A percentile compares a stretch with the other conserved stretches of the same genome.
These are phyloP conservation scores for Rhodinocichla rosea DNA, from an alignment of 2,113 vertebrate species.

Conservation along the genomic window DNA sequence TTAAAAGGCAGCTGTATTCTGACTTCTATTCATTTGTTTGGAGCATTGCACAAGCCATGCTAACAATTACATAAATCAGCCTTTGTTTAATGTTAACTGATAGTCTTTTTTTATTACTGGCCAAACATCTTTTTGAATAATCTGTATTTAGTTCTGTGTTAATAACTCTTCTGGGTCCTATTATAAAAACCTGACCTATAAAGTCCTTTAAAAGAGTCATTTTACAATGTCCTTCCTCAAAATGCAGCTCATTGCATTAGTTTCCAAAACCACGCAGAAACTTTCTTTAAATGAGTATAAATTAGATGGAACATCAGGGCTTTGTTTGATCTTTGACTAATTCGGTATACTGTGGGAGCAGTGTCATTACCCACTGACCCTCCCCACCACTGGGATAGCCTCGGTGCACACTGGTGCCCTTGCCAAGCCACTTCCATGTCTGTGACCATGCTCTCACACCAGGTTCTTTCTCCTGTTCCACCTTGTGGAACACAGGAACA, in stretches of 20 bases:
- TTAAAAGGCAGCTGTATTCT: slow-evolving; percentile 38
- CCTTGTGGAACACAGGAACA: background rate
- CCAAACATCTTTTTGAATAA: background rate
- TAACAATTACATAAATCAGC: slow-evolving; percentile 30
- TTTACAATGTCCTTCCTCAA: background rate
- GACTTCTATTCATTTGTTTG: slow-evolving; percentile 33
- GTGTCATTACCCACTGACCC: background rate
- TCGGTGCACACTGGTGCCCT: background rate
- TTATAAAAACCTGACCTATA: background rate
- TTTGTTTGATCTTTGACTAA: background rate
- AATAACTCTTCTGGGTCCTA: background rate
- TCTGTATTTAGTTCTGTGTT: background rate
- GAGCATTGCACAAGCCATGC: slow-evolving; percentile 2
- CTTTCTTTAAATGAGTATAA: background rate
- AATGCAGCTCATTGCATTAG: background rate
- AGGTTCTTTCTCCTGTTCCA: background rate
- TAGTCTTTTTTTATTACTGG: background rate
- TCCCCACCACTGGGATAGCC: background rate
- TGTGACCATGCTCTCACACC: background rate
- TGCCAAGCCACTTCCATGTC: background rate
- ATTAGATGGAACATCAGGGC: background rate
- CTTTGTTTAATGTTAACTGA: slow-evolving; percentile 3
- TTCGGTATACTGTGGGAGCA: background rate
- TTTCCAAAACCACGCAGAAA: background rate
- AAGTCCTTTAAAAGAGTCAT: background rate